Conservation (phyloP, 2,888 invertebrate genomes). For the Synergus gifuensis region DNA sequence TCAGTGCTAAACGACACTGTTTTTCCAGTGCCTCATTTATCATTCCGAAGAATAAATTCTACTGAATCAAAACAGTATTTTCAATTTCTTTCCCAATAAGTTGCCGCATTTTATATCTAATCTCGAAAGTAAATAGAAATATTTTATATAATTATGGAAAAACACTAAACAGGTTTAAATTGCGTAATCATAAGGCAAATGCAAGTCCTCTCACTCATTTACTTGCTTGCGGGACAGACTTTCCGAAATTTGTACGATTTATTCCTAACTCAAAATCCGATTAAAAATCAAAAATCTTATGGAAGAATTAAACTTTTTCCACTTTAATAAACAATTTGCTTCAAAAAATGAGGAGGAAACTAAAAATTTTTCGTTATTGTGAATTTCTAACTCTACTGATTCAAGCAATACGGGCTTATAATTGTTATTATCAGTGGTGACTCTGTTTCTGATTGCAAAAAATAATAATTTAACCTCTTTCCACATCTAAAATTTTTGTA, state of each 20-base stretch:
- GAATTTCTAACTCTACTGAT: neutral
- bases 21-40: too few species aligned
- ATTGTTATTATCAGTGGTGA: neutral
- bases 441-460: constrained; percentile 5
- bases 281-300: neutral
- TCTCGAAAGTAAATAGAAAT: neutral
- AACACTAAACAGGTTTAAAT: neutral
- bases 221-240: neutral
- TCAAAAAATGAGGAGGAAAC: neutral
- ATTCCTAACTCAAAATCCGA: neutral
- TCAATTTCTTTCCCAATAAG: neutral
- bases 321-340: neutral
- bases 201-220: neutral
- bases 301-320: neutral
- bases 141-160: neutral
- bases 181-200: neutral
- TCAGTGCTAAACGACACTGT: too few species aligned
- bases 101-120: neutral
- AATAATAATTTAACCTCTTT: constrained; percentile 22
- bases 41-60: too few species aligned
- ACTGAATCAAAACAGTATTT: too few species aligned
- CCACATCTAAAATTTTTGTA: neutral
- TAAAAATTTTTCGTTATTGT: constrained; percentile 39
- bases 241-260: neutral
- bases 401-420: constrained; percentile 11